A percentile compares a stretch with the other conserved stretches of the same genome.
phyloP scores from a whole-genome alignment of 92 coral and sea anemone genomes.

The Hydrozoanthus gracilis region DNA sequence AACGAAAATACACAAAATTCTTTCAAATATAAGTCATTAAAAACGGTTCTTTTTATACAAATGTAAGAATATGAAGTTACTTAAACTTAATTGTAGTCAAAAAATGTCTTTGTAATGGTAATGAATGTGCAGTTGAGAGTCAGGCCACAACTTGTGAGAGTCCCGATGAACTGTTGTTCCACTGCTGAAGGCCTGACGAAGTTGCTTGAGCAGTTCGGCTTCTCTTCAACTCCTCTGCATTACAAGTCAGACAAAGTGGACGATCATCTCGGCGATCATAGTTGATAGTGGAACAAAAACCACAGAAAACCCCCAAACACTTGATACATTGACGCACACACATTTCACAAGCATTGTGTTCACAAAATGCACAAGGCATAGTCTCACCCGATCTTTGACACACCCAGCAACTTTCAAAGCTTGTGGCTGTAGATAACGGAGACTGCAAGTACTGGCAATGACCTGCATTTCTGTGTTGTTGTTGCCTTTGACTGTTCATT shows the following conservation, averaged over 20 bases:
- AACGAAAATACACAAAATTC: too few species aligned
- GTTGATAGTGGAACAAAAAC: constrained; percentile 84
- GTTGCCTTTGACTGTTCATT: constrained; percentile 73
- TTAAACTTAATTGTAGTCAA: too few species aligned
- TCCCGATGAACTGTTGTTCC: background rate
- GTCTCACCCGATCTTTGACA: constrained; percentile 73
- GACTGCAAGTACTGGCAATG: constrained; percentile 36
- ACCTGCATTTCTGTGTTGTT: constrained; percentile 31
- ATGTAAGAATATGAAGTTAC: too few species aligned
- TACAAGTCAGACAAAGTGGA: constrained; percentile 83
- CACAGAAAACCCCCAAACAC: constrained; percentile 88
- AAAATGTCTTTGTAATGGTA: too few species aligned
- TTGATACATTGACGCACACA: constrained; percentile 86
- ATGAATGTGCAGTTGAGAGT: background rate
- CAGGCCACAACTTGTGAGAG: constrained; percentile 23
- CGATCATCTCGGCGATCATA: constrained; percentile 80
- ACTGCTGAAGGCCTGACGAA: constrained; percentile 1
- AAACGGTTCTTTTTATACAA: too few species aligned
- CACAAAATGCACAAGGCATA: constrained; percentile 90
- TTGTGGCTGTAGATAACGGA: constrained; percentile 26
- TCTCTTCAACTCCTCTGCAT: constrained; percentile 72
- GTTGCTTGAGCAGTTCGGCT: background rate
- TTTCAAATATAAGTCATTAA: too few species aligned
- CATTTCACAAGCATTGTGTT: constrained; percentile 86
- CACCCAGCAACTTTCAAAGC: constrained; percentile 76